phyloP scores from a whole-genome alignment of 2,113 vertebrate genomes.

The Trematomus loennbergii region DNA sequence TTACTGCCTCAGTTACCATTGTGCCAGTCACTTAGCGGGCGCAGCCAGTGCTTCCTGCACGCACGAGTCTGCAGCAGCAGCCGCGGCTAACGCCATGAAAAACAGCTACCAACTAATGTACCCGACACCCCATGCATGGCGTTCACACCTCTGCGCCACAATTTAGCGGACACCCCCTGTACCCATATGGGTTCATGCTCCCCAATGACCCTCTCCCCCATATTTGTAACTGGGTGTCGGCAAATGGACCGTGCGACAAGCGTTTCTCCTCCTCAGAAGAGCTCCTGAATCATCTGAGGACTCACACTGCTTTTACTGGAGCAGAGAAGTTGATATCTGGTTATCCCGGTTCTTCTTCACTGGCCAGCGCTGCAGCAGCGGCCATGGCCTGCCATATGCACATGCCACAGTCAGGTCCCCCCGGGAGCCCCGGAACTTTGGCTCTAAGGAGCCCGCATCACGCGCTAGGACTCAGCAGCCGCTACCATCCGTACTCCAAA shows the following conservation, averaged over 20 bases:
- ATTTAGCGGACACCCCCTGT: constrained; percentile 94
- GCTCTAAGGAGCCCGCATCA: constrained; percentile 95
- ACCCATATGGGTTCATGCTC: constrained; percentile 99
- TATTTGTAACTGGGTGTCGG: constrained; percentile 99
- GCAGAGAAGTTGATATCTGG: constrained; percentile 96
- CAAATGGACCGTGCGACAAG: constrained; percentile 99
- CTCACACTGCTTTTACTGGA: constrained; percentile 97
- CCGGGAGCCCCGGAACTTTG: constrained; percentile 93
- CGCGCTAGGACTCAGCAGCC: constrained; percentile 97
- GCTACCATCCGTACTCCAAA: constrained; percentile 99
- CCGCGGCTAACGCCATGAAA: constrained; percentile 88
- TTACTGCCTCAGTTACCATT: constrained; percentile 99
- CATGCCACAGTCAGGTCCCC: constrained; percentile 93
- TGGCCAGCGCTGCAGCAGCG: constrained; percentile 94
- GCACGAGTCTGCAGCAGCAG: constrained; percentile 87
- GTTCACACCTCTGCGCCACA: constrained; percentile 93
- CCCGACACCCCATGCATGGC: constrained; percentile 93
- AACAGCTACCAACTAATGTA: constrained; percentile 97
- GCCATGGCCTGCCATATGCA: constrained; percentile 99
- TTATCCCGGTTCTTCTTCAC: constrained; percentile 94
- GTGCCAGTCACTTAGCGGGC: constrained; percentile 95
- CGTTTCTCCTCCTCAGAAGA: constrained; percentile 97
- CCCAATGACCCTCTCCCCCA: constrained; percentile 98
- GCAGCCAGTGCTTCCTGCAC: constrained; percentile 91
- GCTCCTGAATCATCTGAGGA: constrained; percentile 98